Evolutionary conservation across 2,113 vertebrate genomes (phyloP), one percentile per base, ranked within the genome.

Genomic region (Salvator merianae): DNA sequence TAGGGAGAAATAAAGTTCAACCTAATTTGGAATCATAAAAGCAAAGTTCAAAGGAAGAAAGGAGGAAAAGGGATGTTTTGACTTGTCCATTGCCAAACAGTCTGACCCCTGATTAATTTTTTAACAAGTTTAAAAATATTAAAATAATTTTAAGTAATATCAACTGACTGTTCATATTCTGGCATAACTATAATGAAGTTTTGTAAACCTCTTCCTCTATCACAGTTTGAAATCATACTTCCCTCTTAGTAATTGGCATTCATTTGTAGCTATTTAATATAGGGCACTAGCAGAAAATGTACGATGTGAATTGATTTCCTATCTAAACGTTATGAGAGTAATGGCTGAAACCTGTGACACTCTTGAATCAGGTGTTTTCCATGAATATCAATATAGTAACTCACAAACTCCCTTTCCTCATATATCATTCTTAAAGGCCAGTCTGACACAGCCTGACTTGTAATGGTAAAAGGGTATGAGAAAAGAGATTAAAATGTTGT

Each of bases 281-380:
- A 68, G 53, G 63, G n/a, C 36, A 79, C 68, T 28, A 72, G n/a
- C 36, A 79, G 55, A 77, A 72, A 72, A 72, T 63, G 74, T 77
- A 77, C 26, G 7, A 50, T 62, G 53, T 38, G 14, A 63, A 76
- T 77, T 82, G 73, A 86, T 86, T 86, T 82, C 38, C 79, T 68
- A 82, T 82, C 73, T 81, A 76, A 82, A 71, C 66, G 65, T 76
- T 71, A 82, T 77, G 69, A 77, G 72, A 70, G n/a, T 81, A 82
- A 77, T 24, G 32, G 26, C 38, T 38, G 59, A 38, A 70, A 71
- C 53, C 65, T 38, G 38, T 71, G 53, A 71, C 16, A 32, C 66
- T 77, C 69, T 63, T 32, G 65, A 63, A 77, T 71, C 47, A 86
- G 66, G 72, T 77, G 66, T 86, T 77, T 47, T 77, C 32, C 26